Evolutionary conservation across 2,888 invertebrate genomes (phyloP).

Genomic region (Halictus ligatus): DNA sequence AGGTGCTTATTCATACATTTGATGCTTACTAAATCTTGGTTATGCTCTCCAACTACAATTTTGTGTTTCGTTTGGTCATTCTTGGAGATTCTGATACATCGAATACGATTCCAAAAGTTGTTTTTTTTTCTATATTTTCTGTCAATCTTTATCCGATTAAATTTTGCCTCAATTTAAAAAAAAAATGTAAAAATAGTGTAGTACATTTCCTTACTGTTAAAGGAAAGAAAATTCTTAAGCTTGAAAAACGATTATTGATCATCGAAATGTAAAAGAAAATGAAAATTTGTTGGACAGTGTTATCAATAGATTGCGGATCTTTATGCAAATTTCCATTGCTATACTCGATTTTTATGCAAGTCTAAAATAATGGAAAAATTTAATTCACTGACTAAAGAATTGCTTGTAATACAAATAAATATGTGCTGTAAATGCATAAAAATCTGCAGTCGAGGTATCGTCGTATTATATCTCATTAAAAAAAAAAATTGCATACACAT

Average conservation of each 20-base stretch:
- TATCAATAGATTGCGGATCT: neutral
- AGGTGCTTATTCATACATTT: conserved; percentile 68
- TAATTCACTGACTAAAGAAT: neutral
- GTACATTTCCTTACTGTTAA: neutral
- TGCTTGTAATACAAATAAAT: neutral
- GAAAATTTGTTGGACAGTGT: neutral
- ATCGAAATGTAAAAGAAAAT: neutral
- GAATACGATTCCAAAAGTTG: neutral
- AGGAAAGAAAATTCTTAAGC: neutral
- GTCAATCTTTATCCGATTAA: neutral
- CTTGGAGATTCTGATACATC: neutral
- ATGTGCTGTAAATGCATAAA: neutral
- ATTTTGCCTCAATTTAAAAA: neutral
- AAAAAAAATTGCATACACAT: neutral
- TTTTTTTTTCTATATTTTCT: too few relatives aligned
- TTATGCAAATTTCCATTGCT: neutral
- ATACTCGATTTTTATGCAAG: neutral
- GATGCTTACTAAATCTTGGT: neutral
- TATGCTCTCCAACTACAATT: neutral
- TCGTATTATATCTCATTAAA: neutral
- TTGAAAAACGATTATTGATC: neutral
- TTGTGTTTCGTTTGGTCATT: too few relatives aligned
- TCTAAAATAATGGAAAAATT: neutral
- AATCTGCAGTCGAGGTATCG: neutral
- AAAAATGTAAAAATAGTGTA: too few relatives aligned